phyloP scores from a whole-genome alignment of 2,797 vertebrate species.

The Triplophysa bombifrons region DNA sequence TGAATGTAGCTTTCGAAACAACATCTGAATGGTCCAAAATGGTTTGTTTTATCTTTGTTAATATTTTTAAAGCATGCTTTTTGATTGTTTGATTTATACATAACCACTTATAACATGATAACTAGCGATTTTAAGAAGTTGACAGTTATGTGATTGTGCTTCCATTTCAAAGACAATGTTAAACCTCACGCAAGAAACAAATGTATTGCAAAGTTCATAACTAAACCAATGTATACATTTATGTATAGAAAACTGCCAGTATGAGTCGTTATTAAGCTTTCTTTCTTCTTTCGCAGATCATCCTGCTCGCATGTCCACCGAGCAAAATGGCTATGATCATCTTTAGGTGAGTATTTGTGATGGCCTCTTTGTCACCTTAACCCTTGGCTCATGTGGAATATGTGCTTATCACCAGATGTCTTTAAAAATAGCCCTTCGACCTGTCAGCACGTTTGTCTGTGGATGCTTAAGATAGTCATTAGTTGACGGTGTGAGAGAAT shows the following conservation, averaged over 20 bases:
- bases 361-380: background rate
- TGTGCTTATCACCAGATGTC: constrained; percentile 4
- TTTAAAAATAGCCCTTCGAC: constrained; percentile 46
- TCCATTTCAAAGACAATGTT: no score
- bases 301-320: constrained; percentile 94
- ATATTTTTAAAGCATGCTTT: background rate
- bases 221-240: background rate
- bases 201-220: background rate
- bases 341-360: constrained; percentile 84
- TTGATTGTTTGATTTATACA: background rate
- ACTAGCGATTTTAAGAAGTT: background rate
- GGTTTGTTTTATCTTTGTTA: background rate
- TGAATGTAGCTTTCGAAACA: background rate
- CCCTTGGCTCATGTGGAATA: background rate
- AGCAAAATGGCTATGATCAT: constrained; percentile 87
- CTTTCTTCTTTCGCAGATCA: constrained; percentile 83
- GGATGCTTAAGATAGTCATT: background rate
- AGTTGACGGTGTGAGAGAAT: background rate
- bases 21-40: background rate
- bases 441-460: constrained; percentile 15
- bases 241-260: background rate
- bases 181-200: background rate
- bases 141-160: background rate
- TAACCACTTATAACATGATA: background rate
- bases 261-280: constrained; percentile 15